Percentiles rank a stretch among this genome's conserved stretches.
Evolutionary conservation across 2,888 invertebrate species (phyloP).

Genomic region (Parnassius smintheus): DNA sequence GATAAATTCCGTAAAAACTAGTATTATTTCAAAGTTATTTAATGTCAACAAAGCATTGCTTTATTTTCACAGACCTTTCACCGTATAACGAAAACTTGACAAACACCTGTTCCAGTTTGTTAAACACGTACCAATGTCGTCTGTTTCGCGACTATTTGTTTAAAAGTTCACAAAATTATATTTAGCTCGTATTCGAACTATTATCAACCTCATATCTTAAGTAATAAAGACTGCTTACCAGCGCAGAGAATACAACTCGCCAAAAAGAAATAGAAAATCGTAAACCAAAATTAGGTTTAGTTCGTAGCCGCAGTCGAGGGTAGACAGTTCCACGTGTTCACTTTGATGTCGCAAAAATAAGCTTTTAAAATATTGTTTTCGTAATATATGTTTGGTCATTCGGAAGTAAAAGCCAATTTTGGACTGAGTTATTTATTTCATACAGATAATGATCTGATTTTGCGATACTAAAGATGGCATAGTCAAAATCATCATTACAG

Average conservation of each 20-base stretch:
- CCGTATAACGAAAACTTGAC: slow-evolving; percentile 13
- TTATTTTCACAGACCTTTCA: slow-evolving; percentile 5
- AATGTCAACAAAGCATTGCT: slow-evolving; percentile 12
- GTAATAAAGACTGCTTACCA: slow-evolving; percentile 12
- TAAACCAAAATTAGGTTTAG: slow-evolving; percentile 40
- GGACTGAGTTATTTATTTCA: neutral
- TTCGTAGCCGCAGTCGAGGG: slow-evolving; percentile 33
- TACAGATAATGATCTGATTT: too few relatives aligned
- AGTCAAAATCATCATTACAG: too few relatives aligned
- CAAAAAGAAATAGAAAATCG: slow-evolving; percentile 37
- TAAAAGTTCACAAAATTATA: slow-evolving; percentile 34
- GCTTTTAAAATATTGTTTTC: slow-evolving; percentile 24
- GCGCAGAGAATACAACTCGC: slow-evolving; percentile 24
- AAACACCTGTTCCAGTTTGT: slow-evolving; percentile 35
- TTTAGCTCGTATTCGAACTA: slow-evolving; percentile 13
- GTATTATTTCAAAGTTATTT: too few relatives aligned
- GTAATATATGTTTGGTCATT: slow-evolving; percentile 21
- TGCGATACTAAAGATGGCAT: too few relatives aligned
- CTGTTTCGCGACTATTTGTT: slow-evolving; percentile 36
- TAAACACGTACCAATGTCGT: slow-evolving; percentile 35
- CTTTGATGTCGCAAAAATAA: slow-evolving; percentile 30
- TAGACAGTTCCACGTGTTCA: slow-evolving; percentile 27
- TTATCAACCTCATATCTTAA: slow-evolving; percentile 18
- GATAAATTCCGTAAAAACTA: too few relatives aligned
- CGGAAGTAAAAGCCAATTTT: slow-evolving; percentile 7